phyloP scores from a whole-genome alignment of 2,113 vertebrate genomes.

The Noturus placidus region DNA sequence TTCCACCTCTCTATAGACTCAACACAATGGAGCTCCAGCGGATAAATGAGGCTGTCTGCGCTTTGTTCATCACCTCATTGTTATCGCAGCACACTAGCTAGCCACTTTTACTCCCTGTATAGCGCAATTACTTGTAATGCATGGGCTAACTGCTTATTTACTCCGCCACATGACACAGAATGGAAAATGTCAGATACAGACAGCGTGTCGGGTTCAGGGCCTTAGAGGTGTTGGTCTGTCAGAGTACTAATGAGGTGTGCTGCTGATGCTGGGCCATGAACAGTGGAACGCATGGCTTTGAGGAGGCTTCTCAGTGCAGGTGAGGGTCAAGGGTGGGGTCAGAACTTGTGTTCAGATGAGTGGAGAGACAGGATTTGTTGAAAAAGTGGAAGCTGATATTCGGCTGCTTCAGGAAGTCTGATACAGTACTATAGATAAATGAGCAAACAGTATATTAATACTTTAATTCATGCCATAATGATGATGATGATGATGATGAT shows the following conservation, averaged over 20 bases:
- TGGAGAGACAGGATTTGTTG: not conserved
- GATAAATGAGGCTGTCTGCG: conserved; percentile 18
- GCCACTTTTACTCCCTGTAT: conserved; percentile 4
- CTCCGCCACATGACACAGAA: not conserved
- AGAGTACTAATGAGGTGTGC: conserved; percentile 8
- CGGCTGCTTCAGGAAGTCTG: not conserved
- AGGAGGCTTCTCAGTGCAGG: not conserved
- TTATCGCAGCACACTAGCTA: conserved; percentile 19
- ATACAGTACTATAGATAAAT: not conserved
- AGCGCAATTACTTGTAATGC: conserved; percentile 6
- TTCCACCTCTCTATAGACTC: conserved; percentile 8
- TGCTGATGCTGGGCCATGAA: not conserved
- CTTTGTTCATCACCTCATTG: not conserved
- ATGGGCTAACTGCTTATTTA: conserved; percentile 32
- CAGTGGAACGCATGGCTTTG: not conserved
- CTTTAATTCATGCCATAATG: not conserved
- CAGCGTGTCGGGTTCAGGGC: not conserved
- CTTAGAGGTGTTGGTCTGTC: not conserved
- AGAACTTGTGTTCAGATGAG: not conserved
- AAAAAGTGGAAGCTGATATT: conserved; percentile 3
- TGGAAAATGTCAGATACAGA: not conserved
- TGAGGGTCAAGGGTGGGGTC: not conserved
- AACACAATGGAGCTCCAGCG: conserved; percentile 11
- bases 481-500: conserved; percentile 3
- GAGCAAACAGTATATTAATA: not conserved